A percentile compares a stretch with the other conserved stretches of the same genome.
phyloP scores from a whole-genome alignment of 1,140 invertebrate species.

The Leptestheria dahalacensis region DNA sequence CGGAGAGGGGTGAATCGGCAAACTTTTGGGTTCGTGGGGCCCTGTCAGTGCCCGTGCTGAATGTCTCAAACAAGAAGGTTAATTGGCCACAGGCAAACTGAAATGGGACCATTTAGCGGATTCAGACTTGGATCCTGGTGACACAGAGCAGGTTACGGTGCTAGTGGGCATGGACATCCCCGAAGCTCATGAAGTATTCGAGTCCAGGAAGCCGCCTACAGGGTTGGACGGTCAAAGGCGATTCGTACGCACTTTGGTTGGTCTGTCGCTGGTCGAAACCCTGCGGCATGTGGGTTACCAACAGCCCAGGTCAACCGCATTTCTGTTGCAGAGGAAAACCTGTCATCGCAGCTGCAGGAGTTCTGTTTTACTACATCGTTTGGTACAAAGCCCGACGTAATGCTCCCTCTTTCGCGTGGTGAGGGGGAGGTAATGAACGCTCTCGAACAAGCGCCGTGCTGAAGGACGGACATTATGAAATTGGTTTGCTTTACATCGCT shows the following conservation, averaged over 20 bases:
- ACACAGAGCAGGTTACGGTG: background rate
- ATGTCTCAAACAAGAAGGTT: background rate
- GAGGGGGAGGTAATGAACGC: background rate
- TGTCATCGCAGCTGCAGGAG: background rate
- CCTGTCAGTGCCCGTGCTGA: background rate
- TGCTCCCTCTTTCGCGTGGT: background rate
- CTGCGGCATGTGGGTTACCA: background rate
- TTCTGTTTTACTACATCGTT: background rate
- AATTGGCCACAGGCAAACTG: background rate
- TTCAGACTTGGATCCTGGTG: background rate
- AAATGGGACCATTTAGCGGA: constrained; percentile 1
- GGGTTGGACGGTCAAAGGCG: background rate
- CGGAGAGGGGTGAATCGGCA: background rate
- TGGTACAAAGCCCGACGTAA: background rate
- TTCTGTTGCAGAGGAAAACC: background rate
- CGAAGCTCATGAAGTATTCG: background rate
- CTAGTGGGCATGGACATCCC: background rate
- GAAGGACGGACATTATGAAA: background rate
- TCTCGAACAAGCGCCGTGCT: background rate
- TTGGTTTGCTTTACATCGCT: background rate
- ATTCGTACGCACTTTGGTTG: constrained; percentile 4
- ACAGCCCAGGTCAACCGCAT: constrained; percentile 6
- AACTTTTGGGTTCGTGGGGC: background rate
- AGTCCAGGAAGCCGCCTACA: background rate
- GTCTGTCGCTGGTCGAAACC: background rate